Evolutionary conservation across 2,888 invertebrate species (phyloP).

Genomic region (Apomyelois bistriatella): DNA sequence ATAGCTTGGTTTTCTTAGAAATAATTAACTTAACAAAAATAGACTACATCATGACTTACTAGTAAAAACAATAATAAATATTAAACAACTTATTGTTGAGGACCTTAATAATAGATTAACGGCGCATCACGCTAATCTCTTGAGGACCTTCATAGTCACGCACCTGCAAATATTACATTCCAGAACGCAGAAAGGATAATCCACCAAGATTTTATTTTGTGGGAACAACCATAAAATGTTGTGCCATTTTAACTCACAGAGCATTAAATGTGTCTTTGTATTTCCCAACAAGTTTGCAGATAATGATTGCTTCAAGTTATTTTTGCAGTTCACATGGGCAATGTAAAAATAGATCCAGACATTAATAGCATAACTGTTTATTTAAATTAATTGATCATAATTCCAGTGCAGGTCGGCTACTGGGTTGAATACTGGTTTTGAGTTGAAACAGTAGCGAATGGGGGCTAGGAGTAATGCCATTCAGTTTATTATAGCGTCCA

Average conservation of each 20-base stretch:
- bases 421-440: constrained; percentile 32
- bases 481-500: constrained; percentile 24
- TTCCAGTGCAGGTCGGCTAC: constrained; percentile 26
- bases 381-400: constrained; percentile 32
- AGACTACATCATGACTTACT: no score
- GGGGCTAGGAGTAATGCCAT: constrained; percentile 30
- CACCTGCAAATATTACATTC: not conserved
- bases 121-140: not conserved
- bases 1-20: no score
- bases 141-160: not conserved
- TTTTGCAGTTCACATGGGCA: not conserved
- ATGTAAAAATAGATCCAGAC: constrained; percentile 1
- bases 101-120: not conserved
- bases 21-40: no score
- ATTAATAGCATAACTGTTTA: constrained; percentile 17
- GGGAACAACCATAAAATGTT: not conserved
- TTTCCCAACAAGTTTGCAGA: not conserved
- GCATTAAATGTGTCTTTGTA: no score
- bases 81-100: not conserved
- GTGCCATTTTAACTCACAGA: no score
- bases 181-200: not conserved
- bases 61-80: no score
- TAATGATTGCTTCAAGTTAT: not conserved
- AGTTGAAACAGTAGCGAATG: constrained; percentile 34
- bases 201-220: not conserved